Percentiles rank a stretch among this genome's conserved stretches.
Conservation (phyloP, 2,888 invertebrate genomes). For the Eristalinus aeneus region DNA sequence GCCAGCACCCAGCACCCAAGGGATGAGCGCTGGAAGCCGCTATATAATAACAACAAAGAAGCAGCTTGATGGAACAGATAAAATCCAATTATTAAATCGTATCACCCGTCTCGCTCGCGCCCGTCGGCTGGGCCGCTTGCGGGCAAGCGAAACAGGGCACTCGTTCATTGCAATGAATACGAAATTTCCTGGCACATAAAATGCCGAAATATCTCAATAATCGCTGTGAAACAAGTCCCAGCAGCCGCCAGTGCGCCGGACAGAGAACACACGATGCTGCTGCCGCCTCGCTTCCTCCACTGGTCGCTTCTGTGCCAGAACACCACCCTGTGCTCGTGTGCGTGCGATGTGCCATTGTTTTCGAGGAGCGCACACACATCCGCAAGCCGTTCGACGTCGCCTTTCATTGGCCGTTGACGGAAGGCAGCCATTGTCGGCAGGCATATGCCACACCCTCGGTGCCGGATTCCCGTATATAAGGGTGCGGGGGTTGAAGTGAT, state of each 20-base stretch:
- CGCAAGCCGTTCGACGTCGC: not conserved
- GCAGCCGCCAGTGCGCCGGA: not conserved
- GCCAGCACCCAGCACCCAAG: conserved; percentile 21
- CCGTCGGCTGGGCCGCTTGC: conserved; percentile 72
- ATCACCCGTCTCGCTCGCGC: conserved; percentile 76
- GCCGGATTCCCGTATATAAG: conserved; percentile 75
- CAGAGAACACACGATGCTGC: not conserved
- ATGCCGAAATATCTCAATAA: conserved; percentile 70
- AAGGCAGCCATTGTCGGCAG: conserved; percentile 69
- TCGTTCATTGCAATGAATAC: conserved; percentile 81
- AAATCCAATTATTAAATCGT: conserved; percentile 80
- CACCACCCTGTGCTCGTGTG: conserved; percentile 16
- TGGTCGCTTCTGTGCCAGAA: conserved; percentile 15
- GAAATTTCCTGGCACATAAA: conserved; percentile 74
- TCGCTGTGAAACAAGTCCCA: conserved; percentile 48
- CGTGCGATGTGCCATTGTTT: conserved; percentile 47
- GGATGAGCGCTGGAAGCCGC: conserved; percentile 73
- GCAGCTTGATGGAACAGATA: conserved; percentile 80
- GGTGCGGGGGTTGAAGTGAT: conserved; percentile 74
- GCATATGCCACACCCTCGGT: conserved; percentile 54
- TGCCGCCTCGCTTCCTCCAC: not conserved
- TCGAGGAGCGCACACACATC: not conserved
- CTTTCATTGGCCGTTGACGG: conserved; percentile 74
- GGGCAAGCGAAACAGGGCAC: conserved; percentile 78
- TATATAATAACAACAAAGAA: conserved; percentile 78